Base-by-base conservation (phyloP, 1,140 invertebrate species). In the Drosophila murphyi region DNA sequence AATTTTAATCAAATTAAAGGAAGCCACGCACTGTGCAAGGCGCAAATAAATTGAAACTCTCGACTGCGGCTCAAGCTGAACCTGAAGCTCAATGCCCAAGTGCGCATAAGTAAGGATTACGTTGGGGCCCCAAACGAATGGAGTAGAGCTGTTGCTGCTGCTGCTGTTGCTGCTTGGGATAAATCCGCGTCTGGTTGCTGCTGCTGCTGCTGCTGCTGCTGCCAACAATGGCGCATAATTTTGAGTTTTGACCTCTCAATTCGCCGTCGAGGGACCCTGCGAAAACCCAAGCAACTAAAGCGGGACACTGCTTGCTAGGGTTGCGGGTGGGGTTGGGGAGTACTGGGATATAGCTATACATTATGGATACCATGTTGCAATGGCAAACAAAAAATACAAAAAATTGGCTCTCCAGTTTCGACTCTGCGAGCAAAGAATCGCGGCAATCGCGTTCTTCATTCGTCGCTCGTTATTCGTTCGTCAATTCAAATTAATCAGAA, bases 401-500 rank as follows among this genome's bases (percentile, higher is more conserved):
- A n/a, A n/a, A n/a, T 31, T 56, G 31, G 72, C 54, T 63, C 65
- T 68, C 63, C 80, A 82, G 64, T 82, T 67, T 48, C 6, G 4
- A 50, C 3, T n/a, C 2, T 29, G 41, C 29, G 39, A 5, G 28
- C 29, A 3, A 43, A 37, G 5, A 39, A 39, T 39, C 55, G 37
- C 20, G 3, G 20, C 20, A 51, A 43, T 43, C 8, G n/a, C 37
- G 20, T n/a, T 12, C 37, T n/a, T 12, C 34, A 29, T n/a, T 7
- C 3, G 41, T 43, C 20, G 2, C 48, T 56, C 35, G 37, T 31
- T 10, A 32, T 39, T 31, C 63, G 64, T 56, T 76, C 77, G 80
- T 83, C 80, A 89, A 91, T 91, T 91, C 88, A 91, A 91, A 91
- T 91, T 91, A 91, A 91, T 91, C 88, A 91, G 88, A 91, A 91